Conservation (phyloP, 2,797 vertebrate species). For the Characodon lateralis region DNA sequence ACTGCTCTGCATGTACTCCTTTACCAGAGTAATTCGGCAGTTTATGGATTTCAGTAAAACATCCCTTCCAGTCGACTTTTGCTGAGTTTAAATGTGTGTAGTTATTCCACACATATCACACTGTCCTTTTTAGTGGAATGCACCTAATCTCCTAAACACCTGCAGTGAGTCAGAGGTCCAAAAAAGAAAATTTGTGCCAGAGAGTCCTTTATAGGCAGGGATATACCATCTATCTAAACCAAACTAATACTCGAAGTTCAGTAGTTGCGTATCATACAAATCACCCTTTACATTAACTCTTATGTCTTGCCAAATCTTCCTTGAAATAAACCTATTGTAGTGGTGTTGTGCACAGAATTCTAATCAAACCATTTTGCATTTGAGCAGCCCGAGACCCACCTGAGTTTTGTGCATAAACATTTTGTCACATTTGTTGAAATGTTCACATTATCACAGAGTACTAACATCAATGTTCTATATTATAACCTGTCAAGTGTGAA, state of each 20-base stretch:
- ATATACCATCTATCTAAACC: not conserved
- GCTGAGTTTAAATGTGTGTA: not conserved
- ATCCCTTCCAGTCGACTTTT: not conserved
- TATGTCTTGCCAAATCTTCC: not conserved
- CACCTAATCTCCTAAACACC: not conserved
- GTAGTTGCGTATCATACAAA: not conserved
- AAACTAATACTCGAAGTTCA: not conserved
- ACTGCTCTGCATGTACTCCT: not conserved
- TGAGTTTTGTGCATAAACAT: not conserved
- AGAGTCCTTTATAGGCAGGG: too few species aligned
- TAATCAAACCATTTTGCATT: not conserved
- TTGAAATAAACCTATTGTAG: not conserved
- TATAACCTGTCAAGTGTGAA: not conserved
- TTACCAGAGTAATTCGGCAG: not conserved
- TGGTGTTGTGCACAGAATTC: not conserved
- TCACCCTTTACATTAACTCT: not conserved
- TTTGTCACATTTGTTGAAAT: slow-evolving; percentile 2
- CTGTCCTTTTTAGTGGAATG: not conserved
- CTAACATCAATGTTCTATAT: not conserved
- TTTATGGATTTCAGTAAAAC: not conserved
- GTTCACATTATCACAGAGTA: not conserved
- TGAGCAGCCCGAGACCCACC: not conserved
- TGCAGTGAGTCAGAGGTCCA: not conserved
- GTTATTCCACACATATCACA: not conserved
- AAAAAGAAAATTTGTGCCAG: too few species aligned